phyloP scores from a whole-genome alignment of 2,888 invertebrate species.

The Mesodorylaimus sp. region DNA sequence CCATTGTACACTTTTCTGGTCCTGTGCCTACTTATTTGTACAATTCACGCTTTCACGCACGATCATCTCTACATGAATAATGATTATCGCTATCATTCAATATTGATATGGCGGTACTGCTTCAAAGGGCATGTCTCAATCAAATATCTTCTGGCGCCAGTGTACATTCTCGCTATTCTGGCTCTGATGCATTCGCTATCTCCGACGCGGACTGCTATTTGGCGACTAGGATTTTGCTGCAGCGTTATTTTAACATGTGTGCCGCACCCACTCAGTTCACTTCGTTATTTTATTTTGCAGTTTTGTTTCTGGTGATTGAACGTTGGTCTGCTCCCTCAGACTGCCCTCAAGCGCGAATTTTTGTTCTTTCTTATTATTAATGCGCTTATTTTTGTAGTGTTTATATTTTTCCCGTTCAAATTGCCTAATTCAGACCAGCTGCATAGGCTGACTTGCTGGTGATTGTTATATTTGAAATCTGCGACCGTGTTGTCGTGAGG shows the following conservation, averaged over 20 bases:
- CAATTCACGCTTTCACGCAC: constrained; percentile 47
- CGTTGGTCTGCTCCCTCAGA: background rate
- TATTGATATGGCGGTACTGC: constrained; percentile 79
- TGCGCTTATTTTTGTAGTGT: constrained; percentile 17
- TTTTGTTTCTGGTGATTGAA: constrained; percentile 60
- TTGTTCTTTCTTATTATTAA: constrained; percentile 16
- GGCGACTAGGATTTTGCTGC: constrained; percentile 42
- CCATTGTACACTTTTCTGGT: constrained; percentile 17
- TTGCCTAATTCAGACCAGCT: constrained; percentile 19
- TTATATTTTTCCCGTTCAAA: constrained; percentile 22
- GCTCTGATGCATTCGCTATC: constrained; percentile 37
- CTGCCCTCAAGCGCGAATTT: constrained; percentile 5
- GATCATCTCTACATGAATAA: constrained; percentile 80
- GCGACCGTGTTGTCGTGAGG: too few relatives aligned
- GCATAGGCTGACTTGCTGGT: constrained; percentile 29
- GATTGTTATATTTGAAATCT: too few relatives aligned
- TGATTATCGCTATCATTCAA: constrained; percentile 86
- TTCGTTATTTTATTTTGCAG: constrained; percentile 84
- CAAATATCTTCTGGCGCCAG: constrained; percentile 50
- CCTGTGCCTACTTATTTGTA: constrained; percentile 15
- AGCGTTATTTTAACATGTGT: constrained; percentile 46
- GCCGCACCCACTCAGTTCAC: constrained; percentile 68
- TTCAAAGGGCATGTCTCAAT: constrained; percentile 48
- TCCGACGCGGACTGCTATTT: constrained; percentile 25
- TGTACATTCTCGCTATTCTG: constrained; percentile 43